phyloP scores from a whole-genome alignment of 2,888 invertebrate genomes.

The Harpalus rufipes region DNA sequence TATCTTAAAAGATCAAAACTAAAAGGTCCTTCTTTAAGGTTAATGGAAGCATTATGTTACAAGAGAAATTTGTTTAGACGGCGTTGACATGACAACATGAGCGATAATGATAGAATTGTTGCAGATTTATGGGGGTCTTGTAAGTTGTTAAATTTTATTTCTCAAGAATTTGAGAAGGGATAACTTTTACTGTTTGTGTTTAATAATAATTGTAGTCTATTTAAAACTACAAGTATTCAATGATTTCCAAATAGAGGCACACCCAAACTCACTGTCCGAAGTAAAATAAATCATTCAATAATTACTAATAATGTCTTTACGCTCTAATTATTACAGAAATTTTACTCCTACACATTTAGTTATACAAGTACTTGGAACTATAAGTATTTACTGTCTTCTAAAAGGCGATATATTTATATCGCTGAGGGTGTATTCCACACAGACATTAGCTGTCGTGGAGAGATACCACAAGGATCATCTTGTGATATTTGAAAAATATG shows the following conservation, averaged over 20 bases:
- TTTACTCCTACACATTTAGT: slow-evolving; percentile 41
- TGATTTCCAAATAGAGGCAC: slow-evolving; percentile 44
- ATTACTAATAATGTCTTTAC: slow-evolving; percentile 60
- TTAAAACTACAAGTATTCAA: background rate
- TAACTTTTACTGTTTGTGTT: background rate
- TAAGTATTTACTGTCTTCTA: background rate
- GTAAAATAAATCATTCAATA: slow-evolving; percentile 55
- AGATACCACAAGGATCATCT: too few species aligned
- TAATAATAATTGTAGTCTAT: background rate
- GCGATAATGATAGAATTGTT: background rate
- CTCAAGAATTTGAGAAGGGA: too few species aligned
- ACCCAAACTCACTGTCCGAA: slow-evolving; percentile 16
- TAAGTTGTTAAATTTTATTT: too few species aligned
- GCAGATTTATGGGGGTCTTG: background rate
- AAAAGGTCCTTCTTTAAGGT: background rate
- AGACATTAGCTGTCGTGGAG: too few species aligned
- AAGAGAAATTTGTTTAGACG: background rate
- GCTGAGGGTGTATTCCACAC: too few species aligned
- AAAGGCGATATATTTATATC: too few species aligned
- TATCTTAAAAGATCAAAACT: background rate
- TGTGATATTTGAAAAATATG: too few species aligned
- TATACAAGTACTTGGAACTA: slow-evolving; percentile 1
- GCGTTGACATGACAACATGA: background rate
- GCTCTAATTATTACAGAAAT: slow-evolving; percentile 43
- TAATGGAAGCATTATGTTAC: background rate